Percentiles rank a stretch among this genome's conserved stretches.
Conservation (phyloP, 1,140 invertebrate genomes). For the Diplogasteroides magnus region DNA sequence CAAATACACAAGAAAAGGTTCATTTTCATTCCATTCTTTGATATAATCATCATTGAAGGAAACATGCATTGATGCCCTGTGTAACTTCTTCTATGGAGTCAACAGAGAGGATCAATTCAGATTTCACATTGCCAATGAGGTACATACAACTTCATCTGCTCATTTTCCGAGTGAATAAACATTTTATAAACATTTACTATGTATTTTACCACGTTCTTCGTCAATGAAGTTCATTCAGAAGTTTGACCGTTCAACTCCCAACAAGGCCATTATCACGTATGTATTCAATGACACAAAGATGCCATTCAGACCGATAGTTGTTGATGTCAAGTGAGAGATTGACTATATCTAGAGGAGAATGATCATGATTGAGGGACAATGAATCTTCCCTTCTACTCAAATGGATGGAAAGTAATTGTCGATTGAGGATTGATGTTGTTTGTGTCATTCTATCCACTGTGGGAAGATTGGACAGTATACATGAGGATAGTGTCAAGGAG, state of each 20-base stretch:
- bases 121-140: conserved; percentile 22
- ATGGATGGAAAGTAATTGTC: conserved; percentile 12
- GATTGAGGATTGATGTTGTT: conserved; percentile 12
- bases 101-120: background rate
- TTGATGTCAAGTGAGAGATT: conserved; percentile 7
- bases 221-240: conserved; percentile 10
- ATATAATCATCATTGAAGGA: background rate
- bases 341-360: background rate
- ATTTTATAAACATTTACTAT: background rate
- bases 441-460: conserved; percentile 3
- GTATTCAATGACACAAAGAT: conserved; percentile 19
- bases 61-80: conserved; percentile 14
- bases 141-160: background rate
- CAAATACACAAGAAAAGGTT: background rate
- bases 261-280: conserved; percentile 17
- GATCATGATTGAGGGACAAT: conserved; percentile 1
- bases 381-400: conserved; percentile 1
- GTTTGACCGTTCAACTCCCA: conserved; percentile 6
- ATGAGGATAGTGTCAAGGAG: conserved; percentile 12
- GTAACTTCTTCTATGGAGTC: conserved; percentile 16
- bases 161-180: background rate
- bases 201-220: background rate
- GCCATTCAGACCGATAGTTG: conserved; percentile 15
- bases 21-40: background rate
- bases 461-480: conserved; percentile 11